Conservation (phyloP, 2,113 vertebrate genomes). For the Gavialis gangeticus region DNA sequence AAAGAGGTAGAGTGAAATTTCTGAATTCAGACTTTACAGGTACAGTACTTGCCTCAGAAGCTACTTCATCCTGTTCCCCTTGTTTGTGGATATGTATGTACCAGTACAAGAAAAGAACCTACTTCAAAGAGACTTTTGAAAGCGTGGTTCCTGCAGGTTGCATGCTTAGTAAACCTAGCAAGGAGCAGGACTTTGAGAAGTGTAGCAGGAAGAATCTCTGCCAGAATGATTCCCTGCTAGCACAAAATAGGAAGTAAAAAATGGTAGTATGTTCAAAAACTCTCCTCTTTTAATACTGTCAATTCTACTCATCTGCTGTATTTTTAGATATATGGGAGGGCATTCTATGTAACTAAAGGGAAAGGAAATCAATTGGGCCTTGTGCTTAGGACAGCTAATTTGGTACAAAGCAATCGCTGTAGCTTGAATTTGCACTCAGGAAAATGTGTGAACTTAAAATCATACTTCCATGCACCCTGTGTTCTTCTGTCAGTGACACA, state of each 20-base stretch:
- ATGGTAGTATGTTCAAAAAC: neutral
- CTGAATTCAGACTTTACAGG: neutral
- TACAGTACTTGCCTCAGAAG: neutral
- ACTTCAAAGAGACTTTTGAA: neutral
- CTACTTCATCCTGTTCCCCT: neutral
- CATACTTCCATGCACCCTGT: neutral
- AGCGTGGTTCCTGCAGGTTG: neutral
- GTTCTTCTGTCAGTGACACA: constrained; percentile 23
- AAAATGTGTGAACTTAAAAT: constrained; percentile 27
- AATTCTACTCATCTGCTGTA: constrained; percentile 6
- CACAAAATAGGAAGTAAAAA: constrained; percentile 3
- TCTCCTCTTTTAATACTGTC: neutral
- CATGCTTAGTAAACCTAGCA: neutral
- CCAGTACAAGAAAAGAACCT: neutral
- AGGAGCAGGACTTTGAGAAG: neutral
- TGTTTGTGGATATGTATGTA: neutral
- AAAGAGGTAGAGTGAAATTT: constrained; percentile 33
- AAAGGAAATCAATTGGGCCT: neutral
- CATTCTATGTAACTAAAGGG: neutral
- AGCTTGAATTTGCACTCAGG: constrained; percentile 1
- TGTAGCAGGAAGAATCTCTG: neutral
- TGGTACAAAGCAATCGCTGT: neutral
- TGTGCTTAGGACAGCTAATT: neutral
- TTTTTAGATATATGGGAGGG: neutral
- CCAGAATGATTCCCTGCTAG: neutral